Evolutionary conservation across 2,113 vertebrate genomes (phyloP), one percentile per base, ranked within the genome.

Genomic region (Coregonus clupeaformis): DNA sequence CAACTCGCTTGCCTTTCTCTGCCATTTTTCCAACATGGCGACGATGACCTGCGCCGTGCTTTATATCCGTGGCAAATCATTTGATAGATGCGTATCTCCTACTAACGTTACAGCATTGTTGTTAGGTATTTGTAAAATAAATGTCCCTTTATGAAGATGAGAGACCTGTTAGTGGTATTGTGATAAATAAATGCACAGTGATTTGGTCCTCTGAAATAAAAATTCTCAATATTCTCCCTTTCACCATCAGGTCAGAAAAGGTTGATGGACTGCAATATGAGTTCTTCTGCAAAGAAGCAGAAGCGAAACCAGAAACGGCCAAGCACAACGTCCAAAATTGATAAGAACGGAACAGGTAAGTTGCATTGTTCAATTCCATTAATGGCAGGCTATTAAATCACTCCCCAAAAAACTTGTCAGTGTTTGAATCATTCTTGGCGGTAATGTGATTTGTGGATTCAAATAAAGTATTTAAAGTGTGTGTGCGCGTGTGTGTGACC

Each of bases 321-420:
- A 12, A 94, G 86, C 86, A 87, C 92, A 29, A 81, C 89, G 24
- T 87, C 90, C 85, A 96, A 96, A 93, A 93, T 82, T 78, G 97
- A 98, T 72, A 97, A 97, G 90, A 97, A 98, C 72, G 96, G 97
- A 81, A 89, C 96, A 94, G 97, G 97, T 98, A 77, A 9, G 45
- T 4, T 36, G 13, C 18, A 13, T 20, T 20, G 7, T 22, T 36
- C 20, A 42, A 5, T 16, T 52, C 12, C 49, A 52, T 18, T 18
- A 16, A 16, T 52, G 36, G 9, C 36, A 42, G 36, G 3, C 16
- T 52, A 3, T 18, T 4, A 18, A 52, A 6, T 57, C 20, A 16
- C 72, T 42, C 45, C 24, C 36, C 16, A 20, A 47, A 30, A 30
- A 20, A 68, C 9, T 6, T 60, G 57, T 24, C 6, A n/a, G 5